Evolutionary conservation across 2,888 invertebrate species (phyloP).

Genomic region (Atethmia centrago): DNA sequence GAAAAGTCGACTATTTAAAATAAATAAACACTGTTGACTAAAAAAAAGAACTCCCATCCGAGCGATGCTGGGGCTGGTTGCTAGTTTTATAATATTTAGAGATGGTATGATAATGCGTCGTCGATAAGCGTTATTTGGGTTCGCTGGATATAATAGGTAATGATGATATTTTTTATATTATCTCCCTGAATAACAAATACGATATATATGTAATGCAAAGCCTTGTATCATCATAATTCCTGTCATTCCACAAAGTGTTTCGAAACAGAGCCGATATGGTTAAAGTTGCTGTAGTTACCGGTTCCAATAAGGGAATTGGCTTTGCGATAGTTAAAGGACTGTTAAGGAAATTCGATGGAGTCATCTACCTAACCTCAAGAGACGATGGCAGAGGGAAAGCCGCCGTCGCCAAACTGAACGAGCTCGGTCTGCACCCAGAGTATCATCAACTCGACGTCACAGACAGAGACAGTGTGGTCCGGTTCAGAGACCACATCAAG

Average conservation of each 20-base stretch:
- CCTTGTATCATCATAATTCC: not conserved
- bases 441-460: constrained; percentile 66
- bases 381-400: constrained; percentile 70
- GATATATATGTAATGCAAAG: constrained; percentile 14
- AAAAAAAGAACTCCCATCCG: too few species aligned
- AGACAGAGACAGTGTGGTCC: constrained; percentile 86
- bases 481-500: constrained; percentile 90
- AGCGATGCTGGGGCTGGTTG: too few species aligned
- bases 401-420: constrained; percentile 71
- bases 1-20: too few species aligned
- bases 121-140: constrained; percentile 18
- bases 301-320: constrained; percentile 93
- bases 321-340: constrained; percentile 91
- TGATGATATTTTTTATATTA: constrained; percentile 20
- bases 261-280: constrained; percentile 36
- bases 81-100: not conserved
- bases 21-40: not conserved
- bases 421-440: constrained; percentile 64
- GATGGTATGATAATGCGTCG: not conserved
- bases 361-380: constrained; percentile 88
- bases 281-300: constrained; percentile 88
- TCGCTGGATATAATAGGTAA: constrained; percentile 1
- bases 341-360: constrained; percentile 91
- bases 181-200: constrained; percentile 24
- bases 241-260: constrained; percentile 15